A percentile compares a stretch with the other conserved stretches of the same genome.
Evolutionary conservation across 2,113 vertebrate species (phyloP).

Genomic region (Malurus melanocephalus): DNA sequence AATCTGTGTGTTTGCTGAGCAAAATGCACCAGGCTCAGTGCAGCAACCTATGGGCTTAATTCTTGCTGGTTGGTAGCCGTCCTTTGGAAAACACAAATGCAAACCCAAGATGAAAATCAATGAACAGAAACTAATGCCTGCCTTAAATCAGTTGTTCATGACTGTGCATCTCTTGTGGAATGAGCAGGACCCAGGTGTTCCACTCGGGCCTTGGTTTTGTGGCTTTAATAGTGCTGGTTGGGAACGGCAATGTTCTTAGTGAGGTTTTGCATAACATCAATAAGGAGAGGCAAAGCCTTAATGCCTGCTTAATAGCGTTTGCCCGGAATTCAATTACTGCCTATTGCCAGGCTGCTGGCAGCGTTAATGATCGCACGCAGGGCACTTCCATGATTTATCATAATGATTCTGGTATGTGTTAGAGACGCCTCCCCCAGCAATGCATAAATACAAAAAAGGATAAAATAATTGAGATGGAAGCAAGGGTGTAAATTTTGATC

Average conservation of each 20-base stretch:
- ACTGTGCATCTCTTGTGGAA: not conserved
- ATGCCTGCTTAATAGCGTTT: conserved; percentile 13
- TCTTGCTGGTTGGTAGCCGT: not conserved
- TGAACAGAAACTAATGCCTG: not conserved
- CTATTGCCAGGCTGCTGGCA: conserved; percentile 35
- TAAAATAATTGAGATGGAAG: conserved; percentile 55
- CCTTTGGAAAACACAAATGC: not conserved
- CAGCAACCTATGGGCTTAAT: not conserved
- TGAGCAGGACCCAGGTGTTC: not conserved
- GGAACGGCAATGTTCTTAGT: not conserved
- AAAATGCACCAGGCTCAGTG: accelerated
- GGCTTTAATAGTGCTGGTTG: not conserved
- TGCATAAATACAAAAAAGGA: not conserved
- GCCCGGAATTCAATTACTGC: conserved; percentile 31
- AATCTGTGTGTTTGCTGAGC: not conserved
- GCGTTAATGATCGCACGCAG: conserved; percentile 36
- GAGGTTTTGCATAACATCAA: not conserved
- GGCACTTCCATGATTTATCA: conserved; percentile 63
- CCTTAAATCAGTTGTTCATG: not conserved
- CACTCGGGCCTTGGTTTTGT: not conserved
- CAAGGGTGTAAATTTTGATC: conserved; percentile 36
- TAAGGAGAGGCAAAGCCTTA: conserved; percentile 23
- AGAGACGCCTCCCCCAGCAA: not conserved
- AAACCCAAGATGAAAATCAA: not conserved
- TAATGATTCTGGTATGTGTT: conserved; percentile 45